Evolutionary conservation across 2,888 invertebrate species (phyloP), one percentile per base, ranked within the genome.

Genomic region (Meghimatium bilineatum): DNA sequence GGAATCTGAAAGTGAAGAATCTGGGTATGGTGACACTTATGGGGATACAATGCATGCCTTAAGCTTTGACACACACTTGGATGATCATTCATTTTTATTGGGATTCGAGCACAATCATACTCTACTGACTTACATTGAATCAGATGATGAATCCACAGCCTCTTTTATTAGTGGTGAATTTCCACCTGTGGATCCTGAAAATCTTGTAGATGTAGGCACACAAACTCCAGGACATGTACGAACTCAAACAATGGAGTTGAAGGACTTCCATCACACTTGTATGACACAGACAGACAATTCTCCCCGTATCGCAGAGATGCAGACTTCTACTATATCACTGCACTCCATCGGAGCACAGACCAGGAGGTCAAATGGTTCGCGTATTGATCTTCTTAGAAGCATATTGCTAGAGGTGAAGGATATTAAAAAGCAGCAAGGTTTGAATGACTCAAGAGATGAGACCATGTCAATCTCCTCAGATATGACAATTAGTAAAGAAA

Each of bases 1-100:
- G 72, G 91, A 91, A 81, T 92, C 91, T 0, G 92, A 92, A 77
- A 92, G 91, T 80, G 92, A 92, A 84, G 92, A 92, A 85, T 91
- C 91, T 66, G 92, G 91, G 29, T 91, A 91, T 89, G 92, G 91
- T 86, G 92, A 91, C 80, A 92, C 92, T 32, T 90, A 88, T 86
- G 90, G 90, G 85, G 87, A 87, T 69, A 92, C 92, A 82, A 91
- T 91, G 90, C 90, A 91, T 78, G 91, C 91, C 36, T 90, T 90
- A n/a, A 91, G 91, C 87, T 91, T 92, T 88, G 91, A 91, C 86
- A 90, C 89, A 80, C 88, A 89, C 77, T 86, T 90, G 52, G 89
- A 91, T 86, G 87, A 87, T 49, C 88, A 88, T 38, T 86, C 86
- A 23, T 88, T 89, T 84, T 89, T 89, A 71, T 88, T 90, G 86